Conservation (phyloP, 1,140 invertebrate genomes). For the Sitobion miscanthi region DNA sequence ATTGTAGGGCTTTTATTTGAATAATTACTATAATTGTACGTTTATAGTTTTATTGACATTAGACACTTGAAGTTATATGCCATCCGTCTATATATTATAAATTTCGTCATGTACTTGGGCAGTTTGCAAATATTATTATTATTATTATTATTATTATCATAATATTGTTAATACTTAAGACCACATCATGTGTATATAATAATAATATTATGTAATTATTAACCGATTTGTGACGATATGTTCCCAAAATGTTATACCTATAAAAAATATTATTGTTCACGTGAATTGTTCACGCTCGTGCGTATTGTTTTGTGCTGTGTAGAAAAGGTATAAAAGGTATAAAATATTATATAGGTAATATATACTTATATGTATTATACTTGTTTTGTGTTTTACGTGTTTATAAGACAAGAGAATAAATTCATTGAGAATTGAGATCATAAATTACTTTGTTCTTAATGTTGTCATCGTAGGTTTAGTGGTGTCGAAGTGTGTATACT, state of each 20-base stretch:
- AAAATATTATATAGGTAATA: background rate
- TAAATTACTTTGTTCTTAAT: background rate
- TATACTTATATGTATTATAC: background rate
- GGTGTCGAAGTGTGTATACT: too few species aligned
- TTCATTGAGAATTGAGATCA: background rate
- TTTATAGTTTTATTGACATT: background rate
- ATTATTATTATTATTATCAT: too few species aligned
- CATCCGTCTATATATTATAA: background rate
- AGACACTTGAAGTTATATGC: background rate
- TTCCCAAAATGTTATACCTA: background rate
- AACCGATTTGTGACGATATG: background rate
- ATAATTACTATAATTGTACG: background rate
- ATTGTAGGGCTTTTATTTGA: background rate
- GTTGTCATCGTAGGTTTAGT: background rate
- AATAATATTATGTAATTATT: background rate
- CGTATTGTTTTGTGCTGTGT: background rate
- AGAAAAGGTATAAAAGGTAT: background rate
- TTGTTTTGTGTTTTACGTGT: background rate
- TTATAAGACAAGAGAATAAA: background rate
- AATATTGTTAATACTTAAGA: background rate
- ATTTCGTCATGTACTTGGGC: background rate
- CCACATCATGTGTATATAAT: background rate
- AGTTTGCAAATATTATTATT: background rate
- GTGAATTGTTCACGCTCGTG: background rate
- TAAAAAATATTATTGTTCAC: background rate